Conservation (phyloP, 1,140 invertebrate species). For the Ceratosolen fusciceps region DNA sequence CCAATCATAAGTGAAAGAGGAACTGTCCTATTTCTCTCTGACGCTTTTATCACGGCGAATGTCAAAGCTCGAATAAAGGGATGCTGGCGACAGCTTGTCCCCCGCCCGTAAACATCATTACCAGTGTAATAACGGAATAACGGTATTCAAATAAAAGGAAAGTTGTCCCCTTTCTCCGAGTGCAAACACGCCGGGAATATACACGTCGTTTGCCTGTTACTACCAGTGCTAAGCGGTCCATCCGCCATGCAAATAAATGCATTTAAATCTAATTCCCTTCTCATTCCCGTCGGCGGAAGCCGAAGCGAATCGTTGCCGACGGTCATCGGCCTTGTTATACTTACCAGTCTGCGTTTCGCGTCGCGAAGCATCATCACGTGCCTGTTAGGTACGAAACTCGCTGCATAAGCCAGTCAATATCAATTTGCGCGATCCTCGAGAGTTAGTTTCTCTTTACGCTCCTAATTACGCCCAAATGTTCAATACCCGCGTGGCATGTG, state of each 20-base stretch:
- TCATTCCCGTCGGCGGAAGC: slow-evolving; percentile 1
- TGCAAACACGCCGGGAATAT: neutral
- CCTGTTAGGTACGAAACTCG: neutral
- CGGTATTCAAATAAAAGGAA: slow-evolving; percentile 16
- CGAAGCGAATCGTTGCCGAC: slow-evolving; percentile 12
- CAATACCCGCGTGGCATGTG: too few species aligned
- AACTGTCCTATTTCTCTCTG: too few species aligned
- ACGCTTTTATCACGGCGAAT: neutral
- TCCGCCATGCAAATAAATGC: neutral
- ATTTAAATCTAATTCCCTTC: slow-evolving; percentile 28
- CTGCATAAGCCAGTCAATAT: too few species aligned
- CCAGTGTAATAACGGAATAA: neutral
- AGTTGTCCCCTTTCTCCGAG: slow-evolving; percentile 1
- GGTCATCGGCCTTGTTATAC: slow-evolving; percentile 33
- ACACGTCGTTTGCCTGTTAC: neutral
- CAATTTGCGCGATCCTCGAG: too few species aligned
- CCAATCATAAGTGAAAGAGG: too few species aligned
- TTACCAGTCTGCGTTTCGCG: neutral
- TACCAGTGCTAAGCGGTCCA: neutral
- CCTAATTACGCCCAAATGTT: too few species aligned
- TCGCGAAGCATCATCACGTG: neutral
- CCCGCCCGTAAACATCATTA: neutral
- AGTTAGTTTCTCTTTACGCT: too few species aligned
- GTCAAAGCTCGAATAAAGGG: neutral
- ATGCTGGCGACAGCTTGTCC: neutral